Base-by-base conservation (phyloP, 2,113 vertebrate genomes). In the Micronycteris hirsuta region DNA sequence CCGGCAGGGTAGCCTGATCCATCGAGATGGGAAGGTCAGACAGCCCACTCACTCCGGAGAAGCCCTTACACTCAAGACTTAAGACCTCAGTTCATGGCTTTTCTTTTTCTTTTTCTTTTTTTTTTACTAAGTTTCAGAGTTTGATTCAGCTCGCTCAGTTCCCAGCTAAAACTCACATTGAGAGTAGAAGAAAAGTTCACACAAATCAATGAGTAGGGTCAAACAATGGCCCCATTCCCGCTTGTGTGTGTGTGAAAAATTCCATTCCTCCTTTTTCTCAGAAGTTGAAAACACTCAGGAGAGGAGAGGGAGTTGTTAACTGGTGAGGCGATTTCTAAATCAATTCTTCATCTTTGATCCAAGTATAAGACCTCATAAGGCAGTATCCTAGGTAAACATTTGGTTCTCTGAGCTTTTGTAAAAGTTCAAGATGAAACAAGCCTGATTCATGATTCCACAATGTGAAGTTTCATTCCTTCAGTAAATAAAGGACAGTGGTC, bases 251-350 rank as follows among this genome's bases (percentile, higher is more conserved):
- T 68, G 16, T 93, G 36, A 81, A 77, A 96, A 85, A 76, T 3
- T 36, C 67, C 49, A 20, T 84, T 93, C 20, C 47, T 92, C 28
- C 28, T 45, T 86, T 89, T 89, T 83, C 91, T 91, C 41, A 68
- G 67, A 94, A 95, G 94, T 15, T 89, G 71, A 56, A n/a, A 68
- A 73, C 71, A 88, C 54, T 86, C 70, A 12, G 19, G 26, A 86
- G 41, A 84, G 24, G 41, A 96, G 68, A 96, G 65, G 56, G 65
- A 91, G n/a, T 73, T 86, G 10, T 90, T 85, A 87, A 58, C 20
- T 90, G 38, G n/a, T 20, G 28, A 92, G 45, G 82, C 7, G 74
- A 83, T 86, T 88, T 94, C 61, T 65, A 96, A 89, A 82, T 88
- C 63, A 86, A 71, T 85, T 88, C 12, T 67, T 67, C 45, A 78